Conservation (phyloP, 1,140 invertebrate genomes). For the Mesaphorura yosii region DNA sequence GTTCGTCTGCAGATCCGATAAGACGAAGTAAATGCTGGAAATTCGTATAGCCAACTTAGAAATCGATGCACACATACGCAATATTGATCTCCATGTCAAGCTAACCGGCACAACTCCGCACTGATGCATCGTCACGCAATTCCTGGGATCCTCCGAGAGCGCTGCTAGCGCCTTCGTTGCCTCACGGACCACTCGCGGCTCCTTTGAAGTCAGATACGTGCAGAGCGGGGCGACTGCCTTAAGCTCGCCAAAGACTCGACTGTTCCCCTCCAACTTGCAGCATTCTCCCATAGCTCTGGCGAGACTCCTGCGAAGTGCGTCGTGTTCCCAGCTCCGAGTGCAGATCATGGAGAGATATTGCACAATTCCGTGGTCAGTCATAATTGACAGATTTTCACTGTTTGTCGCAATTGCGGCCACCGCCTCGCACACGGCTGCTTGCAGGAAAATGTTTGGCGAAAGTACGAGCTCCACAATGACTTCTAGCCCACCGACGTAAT, state of each 20-base stretch:
- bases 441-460: conserved; percentile 61
- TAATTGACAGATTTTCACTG: conserved; percentile 78
- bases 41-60: not conserved
- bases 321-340: not conserved
- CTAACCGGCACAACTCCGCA: conserved; percentile 58
- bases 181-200: conserved; percentile 64
- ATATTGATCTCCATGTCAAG: conserved; percentile 1
- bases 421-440: conserved; percentile 75
- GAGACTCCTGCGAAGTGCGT: conserved; percentile 52
- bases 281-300: conserved; percentile 81
- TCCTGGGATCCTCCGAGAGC: conserved; percentile 77
- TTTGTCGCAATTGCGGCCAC: conserved; percentile 70
- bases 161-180: conserved; percentile 77
- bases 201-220: conserved; percentile 55
- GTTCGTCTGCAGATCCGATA: conserved; percentile 5
- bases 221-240: conserved; percentile 51
- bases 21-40: conserved; percentile 1
- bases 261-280: conserved; percentile 75
- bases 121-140: conserved; percentile 88
- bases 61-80: not conserved
- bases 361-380: conserved; percentile 90
- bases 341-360: conserved; percentile 69
- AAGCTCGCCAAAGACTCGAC: conserved; percentile 67
- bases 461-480: conserved; percentile 73
- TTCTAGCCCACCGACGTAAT: conserved; percentile 84